Evolutionary conservation across 1,140 invertebrate species (phyloP), one percentile per base, ranked within the genome.

Genomic region (Parapsyche elsis): DNA sequence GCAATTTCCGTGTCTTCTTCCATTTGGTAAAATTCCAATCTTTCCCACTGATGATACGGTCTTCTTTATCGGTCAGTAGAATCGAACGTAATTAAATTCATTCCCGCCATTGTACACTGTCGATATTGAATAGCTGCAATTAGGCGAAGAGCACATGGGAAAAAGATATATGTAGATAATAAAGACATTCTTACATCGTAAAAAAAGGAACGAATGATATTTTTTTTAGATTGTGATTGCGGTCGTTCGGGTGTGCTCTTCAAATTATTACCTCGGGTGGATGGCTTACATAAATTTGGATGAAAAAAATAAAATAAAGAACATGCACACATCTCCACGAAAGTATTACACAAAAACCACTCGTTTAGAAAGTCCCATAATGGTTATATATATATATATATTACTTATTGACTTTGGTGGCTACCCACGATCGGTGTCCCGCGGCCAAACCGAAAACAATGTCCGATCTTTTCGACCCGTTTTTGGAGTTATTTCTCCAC

Each of bases 341-440:
- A 75, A 75, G 73, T 75, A 75, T 75, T 57, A 75, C 49, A 75
- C 73, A 57, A 75, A 75, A 75, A 75, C 73, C 73, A 75, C 73
- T 46, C 44, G 73, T 75, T 75, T 75, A 75, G 73, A 75, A 75
- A 75, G 73, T 75, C 73, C 19, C 73, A 46, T 26, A 57, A 75
- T 75, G 19, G 73, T 14, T 67, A 67, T 67, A 19, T 26, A 53
- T 53, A 53, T 46, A 46, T 44, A 71, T 75, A n/a, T 75, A 74
- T 46, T 74, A 74, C 24, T 44, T 74, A 38, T 74, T 74, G 71
- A 74, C 71, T 74, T 71, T 71, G 24, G 67, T 71, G 19, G 71
- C 71, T 74, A 44, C 71, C 71, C 71, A 74, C 71, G 23, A 67
- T 67, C 5, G 23, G 16, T 67, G 64, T 67, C 64, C 64, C 64